Evolutionary conservation across 1,140 invertebrate genomes (phyloP).

Genomic region (Onthophagus taurus): DNA sequence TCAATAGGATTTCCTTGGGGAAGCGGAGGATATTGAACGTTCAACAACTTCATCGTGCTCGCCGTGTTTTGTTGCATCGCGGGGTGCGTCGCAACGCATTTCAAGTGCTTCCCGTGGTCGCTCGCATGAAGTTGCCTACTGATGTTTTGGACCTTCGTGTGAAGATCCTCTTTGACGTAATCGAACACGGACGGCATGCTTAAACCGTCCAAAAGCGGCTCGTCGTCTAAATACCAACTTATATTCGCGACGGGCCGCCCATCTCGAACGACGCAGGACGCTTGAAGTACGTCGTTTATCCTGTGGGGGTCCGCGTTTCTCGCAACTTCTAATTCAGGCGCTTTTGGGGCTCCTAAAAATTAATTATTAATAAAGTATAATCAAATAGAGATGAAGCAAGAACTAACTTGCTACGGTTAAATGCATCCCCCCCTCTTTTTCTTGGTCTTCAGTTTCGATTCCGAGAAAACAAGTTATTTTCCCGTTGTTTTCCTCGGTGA

Average conservation of each 20-base stretch:
- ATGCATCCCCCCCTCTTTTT: slow-evolving; percentile 47
- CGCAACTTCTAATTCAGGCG: slow-evolving; percentile 46
- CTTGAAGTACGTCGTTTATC: slow-evolving; percentile 50
- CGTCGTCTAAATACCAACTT: slow-evolving; percentile 55
- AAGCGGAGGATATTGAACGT: slow-evolving; percentile 57
- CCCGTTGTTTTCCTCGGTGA: slow-evolving; percentile 56
- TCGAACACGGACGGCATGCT: slow-evolving; percentile 42
- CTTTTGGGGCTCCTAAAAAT: slow-evolving; percentile 47
- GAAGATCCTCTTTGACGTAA: slow-evolving; percentile 39
- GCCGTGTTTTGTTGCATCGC: slow-evolving; percentile 41
- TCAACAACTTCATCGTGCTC: slow-evolving; percentile 42
- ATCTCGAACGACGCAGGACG: slow-evolving; percentile 53
- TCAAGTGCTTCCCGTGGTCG: slow-evolving; percentile 53
- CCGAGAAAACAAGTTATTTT: slow-evolving; percentile 54
- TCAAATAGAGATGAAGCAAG: not conserved
- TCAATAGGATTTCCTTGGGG: slow-evolving; percentile 43
- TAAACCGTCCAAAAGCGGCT: slow-evolving; percentile 45
- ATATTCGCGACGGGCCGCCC: slow-evolving; percentile 64
- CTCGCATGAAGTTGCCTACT: slow-evolving; percentile 47
- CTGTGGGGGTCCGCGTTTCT: slow-evolving; percentile 40
- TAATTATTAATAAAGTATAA: slow-evolving; percentile 10
- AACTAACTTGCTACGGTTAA: slow-evolving; percentile 64
- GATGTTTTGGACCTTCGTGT: slow-evolving; percentile 53
- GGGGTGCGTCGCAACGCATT: slow-evolving; percentile 56
- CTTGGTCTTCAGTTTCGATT: slow-evolving; percentile 40